These are phyloP conservation scores for Cyanoramphus novaezelandiae DNA, from an alignment of 2,113 vertebrate genomes.

Conservation along the genomic window DNA sequence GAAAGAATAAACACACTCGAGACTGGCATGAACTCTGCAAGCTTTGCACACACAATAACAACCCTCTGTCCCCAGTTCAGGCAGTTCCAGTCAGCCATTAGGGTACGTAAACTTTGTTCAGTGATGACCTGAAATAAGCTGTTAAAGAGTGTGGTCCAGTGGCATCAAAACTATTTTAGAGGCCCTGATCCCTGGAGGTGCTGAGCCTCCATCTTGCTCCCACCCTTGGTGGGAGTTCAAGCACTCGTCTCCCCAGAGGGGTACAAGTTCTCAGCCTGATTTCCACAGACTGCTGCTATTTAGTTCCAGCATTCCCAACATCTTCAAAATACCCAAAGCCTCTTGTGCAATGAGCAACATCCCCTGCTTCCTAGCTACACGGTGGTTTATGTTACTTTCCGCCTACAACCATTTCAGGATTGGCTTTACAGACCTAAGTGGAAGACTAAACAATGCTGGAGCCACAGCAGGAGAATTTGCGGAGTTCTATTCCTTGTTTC, in stretches of 20 bases:
- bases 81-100: background rate
- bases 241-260: background rate
- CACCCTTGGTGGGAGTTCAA: background rate
- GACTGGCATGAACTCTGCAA: background rate
- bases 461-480: constrained; percentile 64
- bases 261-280: constrained; percentile 40
- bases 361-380: constrained; percentile 51
- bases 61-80: background rate
- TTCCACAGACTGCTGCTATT: constrained; percentile 51
- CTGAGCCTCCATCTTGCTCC: background rate
- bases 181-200: background rate
- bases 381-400: constrained; percentile 67
- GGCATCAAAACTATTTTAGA: background rate
- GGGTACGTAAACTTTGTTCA: background rate
- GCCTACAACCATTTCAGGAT: constrained; percentile 61
- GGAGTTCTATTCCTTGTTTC: constrained; percentile 65
- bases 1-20: background rate
- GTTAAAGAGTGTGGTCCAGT: background rate
- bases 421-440: constrained; percentile 60
- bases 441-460: constrained; percentile 72
- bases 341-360: constrained; percentile 61
- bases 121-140: background rate
- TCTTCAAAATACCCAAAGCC: constrained; percentile 65
- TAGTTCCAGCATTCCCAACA: constrained; percentile 56
- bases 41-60: background rate